phyloP scores from a whole-genome alignment of 2,888 invertebrate genomes.

The Dysmachus trigonus region DNA sequence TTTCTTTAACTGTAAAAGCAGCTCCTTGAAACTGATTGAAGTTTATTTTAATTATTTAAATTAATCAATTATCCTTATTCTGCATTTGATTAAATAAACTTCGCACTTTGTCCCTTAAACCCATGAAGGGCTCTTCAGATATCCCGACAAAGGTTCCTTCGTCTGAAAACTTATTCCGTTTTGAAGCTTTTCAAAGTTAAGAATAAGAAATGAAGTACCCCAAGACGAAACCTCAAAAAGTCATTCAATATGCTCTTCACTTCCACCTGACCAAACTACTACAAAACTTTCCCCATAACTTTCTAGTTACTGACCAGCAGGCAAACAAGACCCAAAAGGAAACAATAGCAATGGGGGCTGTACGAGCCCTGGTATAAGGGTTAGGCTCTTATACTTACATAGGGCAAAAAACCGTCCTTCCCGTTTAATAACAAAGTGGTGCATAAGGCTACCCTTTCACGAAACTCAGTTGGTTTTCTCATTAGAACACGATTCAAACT shows the following conservation, averaged over 20 bases:
- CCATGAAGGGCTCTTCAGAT: background rate
- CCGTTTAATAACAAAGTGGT: conserved; percentile 17
- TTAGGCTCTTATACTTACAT: background rate
- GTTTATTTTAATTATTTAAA: background rate
- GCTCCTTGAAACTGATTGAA: background rate
- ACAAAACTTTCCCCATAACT: conserved; percentile 17
- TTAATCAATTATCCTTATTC: background rate
- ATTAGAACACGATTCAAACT: conserved; percentile 42
- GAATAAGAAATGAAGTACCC: conserved; percentile 36
- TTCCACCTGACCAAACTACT: conserved; percentile 40
- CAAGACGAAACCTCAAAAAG: conserved; percentile 36
- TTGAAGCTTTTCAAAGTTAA: conserved; percentile 22
- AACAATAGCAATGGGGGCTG: conserved; percentile 31
- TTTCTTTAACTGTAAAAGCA: background rate
- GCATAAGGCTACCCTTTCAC: background rate
- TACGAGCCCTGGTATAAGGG: conserved; percentile 5
- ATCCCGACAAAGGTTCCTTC: background rate
- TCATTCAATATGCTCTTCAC: conserved; percentile 22
- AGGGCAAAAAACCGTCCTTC: background rate
- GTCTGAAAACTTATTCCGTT: conserved; percentile 10
- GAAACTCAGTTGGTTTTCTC: conserved; percentile 20
- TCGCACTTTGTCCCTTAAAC: background rate
- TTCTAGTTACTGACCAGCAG: conserved; percentile 30
- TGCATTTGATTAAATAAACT: conserved; percentile 22
- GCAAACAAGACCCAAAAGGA: background rate